phyloP scores from a whole-genome alignment of 2,888 invertebrate species.

The Morpho helenor region DNA sequence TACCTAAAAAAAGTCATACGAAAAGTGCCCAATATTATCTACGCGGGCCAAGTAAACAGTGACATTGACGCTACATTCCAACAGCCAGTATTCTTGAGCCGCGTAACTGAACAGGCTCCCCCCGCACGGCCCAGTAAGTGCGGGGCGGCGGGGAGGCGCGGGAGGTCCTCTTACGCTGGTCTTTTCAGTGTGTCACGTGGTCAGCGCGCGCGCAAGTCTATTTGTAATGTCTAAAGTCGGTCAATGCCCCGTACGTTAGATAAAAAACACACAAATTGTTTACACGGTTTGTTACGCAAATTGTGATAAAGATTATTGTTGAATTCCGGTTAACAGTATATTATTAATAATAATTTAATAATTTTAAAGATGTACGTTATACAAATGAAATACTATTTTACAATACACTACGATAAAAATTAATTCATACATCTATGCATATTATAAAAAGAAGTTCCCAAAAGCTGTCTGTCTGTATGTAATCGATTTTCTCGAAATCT shows the following conservation, averaged over 20 bases:
- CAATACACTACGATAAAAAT: no score
- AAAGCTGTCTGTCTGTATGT: no score
- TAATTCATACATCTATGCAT: no score
- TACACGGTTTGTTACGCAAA: constrained; percentile 72
- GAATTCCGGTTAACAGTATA: constrained; percentile 24
- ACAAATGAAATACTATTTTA: no score
- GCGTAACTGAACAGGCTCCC: constrained; percentile 7
- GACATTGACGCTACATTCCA: constrained; percentile 73
- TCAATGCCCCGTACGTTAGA: constrained; percentile 77
- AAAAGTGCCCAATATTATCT: constrained; percentile 48
- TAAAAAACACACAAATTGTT: constrained; percentile 73
- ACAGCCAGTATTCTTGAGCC: constrained; percentile 37
- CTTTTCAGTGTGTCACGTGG: constrained; percentile 71
- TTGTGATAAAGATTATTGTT: constrained; percentile 17
- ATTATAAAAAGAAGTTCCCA: no score
- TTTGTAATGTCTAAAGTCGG: constrained; percentile 76
- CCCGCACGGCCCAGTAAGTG: background rate
- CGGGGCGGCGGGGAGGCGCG: constrained; percentile 21
- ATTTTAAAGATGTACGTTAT: no score
- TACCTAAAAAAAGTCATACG: constrained; percentile 10
- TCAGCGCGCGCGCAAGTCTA: constrained; percentile 68
- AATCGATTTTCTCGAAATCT: no score
- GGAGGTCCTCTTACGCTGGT: constrained; percentile 39
- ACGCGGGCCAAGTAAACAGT: constrained; percentile 46
- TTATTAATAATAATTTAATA: no score